Evolutionary conservation across 2,113 vertebrate genomes (phyloP), one percentile per base, ranked within the genome.

Genomic region (Etia nguti): DNA sequence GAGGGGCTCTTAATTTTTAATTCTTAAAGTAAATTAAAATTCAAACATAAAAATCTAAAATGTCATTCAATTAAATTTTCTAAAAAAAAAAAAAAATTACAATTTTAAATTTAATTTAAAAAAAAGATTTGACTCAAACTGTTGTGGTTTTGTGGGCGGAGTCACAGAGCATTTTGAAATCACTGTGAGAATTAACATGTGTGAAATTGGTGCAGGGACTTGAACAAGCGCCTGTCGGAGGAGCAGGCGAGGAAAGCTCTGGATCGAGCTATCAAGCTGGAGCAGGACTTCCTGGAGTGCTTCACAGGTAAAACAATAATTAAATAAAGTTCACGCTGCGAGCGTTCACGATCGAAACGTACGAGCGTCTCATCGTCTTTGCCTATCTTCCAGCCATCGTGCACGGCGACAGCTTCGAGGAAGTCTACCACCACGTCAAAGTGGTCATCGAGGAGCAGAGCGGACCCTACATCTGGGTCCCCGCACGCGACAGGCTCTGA

Each of bases 381-480:
- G 34, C n/a, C 8, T 56, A 41, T 79, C 8, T 50, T 83, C 20
- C 90, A 98, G 97, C 97, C 90, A 97, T 98, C 41, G 97, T 98
- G 84, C 97, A 98, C 10, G 97, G 97, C 0, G 97, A 98, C 92
- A 97, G 97, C 93, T 98, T 98, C 20, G 97, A 98, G 87, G 97
- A 98, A 93, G 96, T 98, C 60, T 98, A 98, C 93, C 97, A 97
- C 94, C 97, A 96, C 60, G 95, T 97, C 79, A 98, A 98, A 87
- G 94, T 96, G 0, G 96, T 98, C 90, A 97, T 98, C 2, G 97
- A 98, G 93, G 97, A 98, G 91, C 97, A 98, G 89, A 98, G 97
- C n/a, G 97, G 97, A 10, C 97, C 97, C 1, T 98, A 98, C 94
- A 97, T 98, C 94, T 98, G 97, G 97, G 96, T 98, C 36, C 97